Conservation (phyloP, 2,888 invertebrate species). For the Leptopilina myrica region DNA sequence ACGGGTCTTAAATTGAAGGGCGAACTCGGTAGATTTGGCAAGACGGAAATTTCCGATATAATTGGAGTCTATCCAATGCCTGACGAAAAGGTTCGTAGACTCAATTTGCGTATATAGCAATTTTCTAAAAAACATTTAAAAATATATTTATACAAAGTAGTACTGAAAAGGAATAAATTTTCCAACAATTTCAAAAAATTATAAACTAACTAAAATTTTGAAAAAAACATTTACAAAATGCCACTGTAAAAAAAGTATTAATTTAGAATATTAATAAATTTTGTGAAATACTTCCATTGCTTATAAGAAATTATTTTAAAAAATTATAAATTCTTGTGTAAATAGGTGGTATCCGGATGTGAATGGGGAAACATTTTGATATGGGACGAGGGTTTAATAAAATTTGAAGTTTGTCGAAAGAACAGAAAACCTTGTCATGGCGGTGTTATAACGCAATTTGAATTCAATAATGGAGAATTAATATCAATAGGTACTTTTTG, state of each 20-base stretch:
- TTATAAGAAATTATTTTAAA: too few relatives aligned
- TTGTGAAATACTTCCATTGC: too few relatives aligned
- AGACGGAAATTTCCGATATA: constrained; percentile 94
- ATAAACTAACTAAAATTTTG: too few relatives aligned
- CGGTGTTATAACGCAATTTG: constrained; percentile 84
- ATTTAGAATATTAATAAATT: too few relatives aligned
- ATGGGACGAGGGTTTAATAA: constrained; percentile 94
- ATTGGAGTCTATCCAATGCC: constrained; percentile 90
- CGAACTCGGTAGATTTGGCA: constrained; percentile 92
- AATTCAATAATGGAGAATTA: constrained; percentile 78
- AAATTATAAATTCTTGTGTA: not conserved
- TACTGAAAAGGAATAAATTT: too few relatives aligned
- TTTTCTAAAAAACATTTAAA: not conserved
- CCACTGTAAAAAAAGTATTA: too few relatives aligned
- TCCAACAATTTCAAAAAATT: too few relatives aligned
- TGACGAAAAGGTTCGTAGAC: constrained; percentile 86
- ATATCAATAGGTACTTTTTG: constrained; percentile 77
- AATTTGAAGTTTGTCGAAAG: constrained; percentile 87
- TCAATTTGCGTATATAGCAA: not conserved
- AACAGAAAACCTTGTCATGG: constrained; percentile 86
- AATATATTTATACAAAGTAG: too few relatives aligned
- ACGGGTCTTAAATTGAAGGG: constrained; percentile 94
- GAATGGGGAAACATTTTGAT: constrained; percentile 95
- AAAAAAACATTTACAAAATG: too few relatives aligned
- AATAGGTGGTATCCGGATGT: constrained; percentile 88